Evolutionary conservation across 2,113 vertebrate genomes (phyloP).

Genomic region (Atlantisia rogersi): DNA sequence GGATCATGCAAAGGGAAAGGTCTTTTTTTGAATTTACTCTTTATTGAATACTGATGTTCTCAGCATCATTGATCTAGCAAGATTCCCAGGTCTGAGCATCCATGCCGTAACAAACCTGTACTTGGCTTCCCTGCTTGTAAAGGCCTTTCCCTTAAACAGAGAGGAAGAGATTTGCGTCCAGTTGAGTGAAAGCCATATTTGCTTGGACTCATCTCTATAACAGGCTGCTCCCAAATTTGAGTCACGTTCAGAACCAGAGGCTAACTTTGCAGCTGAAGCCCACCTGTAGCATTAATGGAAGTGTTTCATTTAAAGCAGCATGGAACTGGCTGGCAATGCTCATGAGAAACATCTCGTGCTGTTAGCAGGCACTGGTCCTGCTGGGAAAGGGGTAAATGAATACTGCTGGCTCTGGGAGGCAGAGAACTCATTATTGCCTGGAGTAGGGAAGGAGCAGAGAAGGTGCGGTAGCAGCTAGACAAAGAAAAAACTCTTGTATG

Average conservation of each 20-base stretch:
- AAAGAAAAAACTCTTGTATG: neutral
- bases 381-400: neutral
- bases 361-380: neutral
- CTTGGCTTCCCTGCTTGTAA: neutral
- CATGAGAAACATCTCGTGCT: neutral
- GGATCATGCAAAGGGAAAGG: neutral
- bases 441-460: neutral
- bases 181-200: neutral
- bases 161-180: neutral
- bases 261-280: neutral
- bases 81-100: neutral
- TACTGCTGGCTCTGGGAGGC: neutral
- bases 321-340: neutral
- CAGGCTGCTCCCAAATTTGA: neutral
- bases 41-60: neutral
- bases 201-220: neutral
- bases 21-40: neutral
- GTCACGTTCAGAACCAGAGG: neutral
- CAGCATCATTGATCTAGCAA: rapidly evolving
- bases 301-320: constrained; percentile 49
- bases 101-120: neutral
- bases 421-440: neutral
- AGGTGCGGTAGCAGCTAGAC: neutral
- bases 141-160: neutral
- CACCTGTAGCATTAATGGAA: neutral